These are phyloP conservation scores for Cuculus canorus DNA, from an alignment of 2,797 vertebrate species.

Conservation along the genomic window DNA sequence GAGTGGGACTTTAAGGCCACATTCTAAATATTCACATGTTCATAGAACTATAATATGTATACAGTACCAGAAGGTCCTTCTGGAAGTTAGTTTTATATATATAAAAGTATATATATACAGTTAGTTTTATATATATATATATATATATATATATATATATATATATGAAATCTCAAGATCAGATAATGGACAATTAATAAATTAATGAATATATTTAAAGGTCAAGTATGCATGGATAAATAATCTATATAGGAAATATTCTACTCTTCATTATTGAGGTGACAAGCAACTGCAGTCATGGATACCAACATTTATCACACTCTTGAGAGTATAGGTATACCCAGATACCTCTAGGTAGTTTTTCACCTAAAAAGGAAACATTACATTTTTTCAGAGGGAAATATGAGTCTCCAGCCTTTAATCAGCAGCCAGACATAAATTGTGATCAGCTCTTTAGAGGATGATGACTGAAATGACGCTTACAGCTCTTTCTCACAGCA, in stretches of 20 bases:
- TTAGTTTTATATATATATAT: too few species aligned
- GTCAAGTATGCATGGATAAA: neutral
- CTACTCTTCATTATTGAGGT: neutral
- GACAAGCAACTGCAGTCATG: neutral
- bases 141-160: too few species aligned
- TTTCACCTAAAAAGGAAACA: neutral
- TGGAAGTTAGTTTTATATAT: neutral
- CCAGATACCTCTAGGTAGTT: neutral
- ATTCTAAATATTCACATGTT: neutral
- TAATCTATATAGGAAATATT: neutral
- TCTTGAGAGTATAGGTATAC: neutral
- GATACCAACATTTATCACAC: neutral
- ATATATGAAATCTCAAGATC: neutral
- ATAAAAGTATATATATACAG: too few species aligned
- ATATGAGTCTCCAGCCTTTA: neutral
- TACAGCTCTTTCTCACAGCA: neutral
- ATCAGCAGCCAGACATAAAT: neutral
- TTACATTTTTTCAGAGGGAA: neutral
- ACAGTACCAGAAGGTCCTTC: neutral
- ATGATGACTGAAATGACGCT: neutral
- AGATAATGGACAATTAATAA: neutral
- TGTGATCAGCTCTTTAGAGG: neutral
- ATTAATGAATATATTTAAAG: neutral
- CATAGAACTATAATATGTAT: neutral
- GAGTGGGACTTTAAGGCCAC: accelerated